Percentiles rank a stretch among this genome's conserved stretches.
These are phyloP conservation scores for Sylvia borin DNA, from an alignment of 2,797 vertebrate species.

Conservation along the genomic window DNA sequence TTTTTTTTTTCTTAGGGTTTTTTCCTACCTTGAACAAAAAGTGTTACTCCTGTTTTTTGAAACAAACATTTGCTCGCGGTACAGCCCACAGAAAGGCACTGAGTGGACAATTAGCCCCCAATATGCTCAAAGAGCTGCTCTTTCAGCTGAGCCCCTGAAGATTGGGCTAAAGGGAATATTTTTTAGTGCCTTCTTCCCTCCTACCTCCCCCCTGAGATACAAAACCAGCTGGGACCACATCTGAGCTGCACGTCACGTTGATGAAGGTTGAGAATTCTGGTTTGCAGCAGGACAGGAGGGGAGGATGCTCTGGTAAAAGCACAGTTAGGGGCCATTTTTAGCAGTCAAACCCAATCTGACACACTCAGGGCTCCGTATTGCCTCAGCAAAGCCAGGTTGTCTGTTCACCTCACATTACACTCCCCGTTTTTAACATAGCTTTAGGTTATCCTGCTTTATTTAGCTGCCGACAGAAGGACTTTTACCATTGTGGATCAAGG, in stretches of 20 bases:
- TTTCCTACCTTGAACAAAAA: neutral
- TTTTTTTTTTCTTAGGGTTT: neutral
- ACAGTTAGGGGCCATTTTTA: slow-evolving; percentile 61
- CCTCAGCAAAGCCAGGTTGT: slow-evolving; percentile 69
- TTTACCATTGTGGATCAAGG: slow-evolving; percentile 63
- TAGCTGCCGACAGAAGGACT: slow-evolving; percentile 63
- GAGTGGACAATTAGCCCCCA: neutral
- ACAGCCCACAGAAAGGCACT: neutral
- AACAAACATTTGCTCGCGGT: neutral
- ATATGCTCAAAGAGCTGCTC: neutral
- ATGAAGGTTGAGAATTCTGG: neutral
- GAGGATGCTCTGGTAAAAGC: slow-evolving; percentile 53
- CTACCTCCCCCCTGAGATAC: neutral
- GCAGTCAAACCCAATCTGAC: slow-evolving; percentile 58
- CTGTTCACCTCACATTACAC: slow-evolving; percentile 63
- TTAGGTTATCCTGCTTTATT: slow-evolving; percentile 64
- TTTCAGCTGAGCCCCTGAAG: neutral
- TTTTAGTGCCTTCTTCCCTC: neutral
- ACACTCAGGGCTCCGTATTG: neutral
- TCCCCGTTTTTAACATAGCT: slow-evolving; percentile 46
- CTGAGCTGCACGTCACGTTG: neutral
- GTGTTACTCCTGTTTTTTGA: neutral
- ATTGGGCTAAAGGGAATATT: neutral
- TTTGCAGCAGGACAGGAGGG: neutral
- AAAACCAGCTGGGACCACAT: neutral